A percentile compares a stretch with the other conserved stretches of the same genome.
Evolutionary conservation across 2,113 vertebrate genomes (phyloP).

Genomic region (Cavia porcellus): DNA sequence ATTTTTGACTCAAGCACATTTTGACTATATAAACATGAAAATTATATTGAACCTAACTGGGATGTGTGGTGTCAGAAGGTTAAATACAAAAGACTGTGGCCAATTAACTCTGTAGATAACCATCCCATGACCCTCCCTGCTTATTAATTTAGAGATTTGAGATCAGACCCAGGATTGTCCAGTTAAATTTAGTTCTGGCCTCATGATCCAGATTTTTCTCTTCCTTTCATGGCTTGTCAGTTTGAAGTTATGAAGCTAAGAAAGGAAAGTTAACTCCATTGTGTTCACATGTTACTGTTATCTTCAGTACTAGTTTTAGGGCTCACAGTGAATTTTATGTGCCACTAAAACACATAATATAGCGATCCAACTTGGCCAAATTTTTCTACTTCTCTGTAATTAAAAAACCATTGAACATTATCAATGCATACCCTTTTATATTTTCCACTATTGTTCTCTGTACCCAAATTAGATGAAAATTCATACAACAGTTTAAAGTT

Average conservation of each 20-base stretch:
- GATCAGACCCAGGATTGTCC: background rate
- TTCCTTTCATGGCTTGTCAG: background rate
- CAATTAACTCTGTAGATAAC: background rate
- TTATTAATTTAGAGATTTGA: background rate
- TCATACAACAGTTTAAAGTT: background rate
- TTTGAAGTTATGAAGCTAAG: background rate
- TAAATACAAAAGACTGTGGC: background rate
- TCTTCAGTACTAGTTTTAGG: background rate
- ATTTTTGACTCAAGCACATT: background rate
- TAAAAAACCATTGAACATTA: background rate
- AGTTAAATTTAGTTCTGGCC: background rate
- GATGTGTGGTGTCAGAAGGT: background rate
- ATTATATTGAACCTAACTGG: background rate
- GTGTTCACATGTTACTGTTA: background rate
- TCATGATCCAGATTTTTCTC: background rate
- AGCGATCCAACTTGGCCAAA: background rate
- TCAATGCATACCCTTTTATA: background rate
- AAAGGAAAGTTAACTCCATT: background rate
- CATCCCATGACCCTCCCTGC: background rate
- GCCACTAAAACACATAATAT: background rate
- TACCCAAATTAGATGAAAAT: background rate
- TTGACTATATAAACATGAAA: background rate
- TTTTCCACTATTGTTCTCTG: background rate
- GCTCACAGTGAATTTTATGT: background rate
- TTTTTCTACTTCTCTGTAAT: background rate